These are phyloP conservation scores for Arrhamphus sclerolepis DNA, from an alignment of 2,797 vertebrate species.

Conservation along the genomic window DNA sequence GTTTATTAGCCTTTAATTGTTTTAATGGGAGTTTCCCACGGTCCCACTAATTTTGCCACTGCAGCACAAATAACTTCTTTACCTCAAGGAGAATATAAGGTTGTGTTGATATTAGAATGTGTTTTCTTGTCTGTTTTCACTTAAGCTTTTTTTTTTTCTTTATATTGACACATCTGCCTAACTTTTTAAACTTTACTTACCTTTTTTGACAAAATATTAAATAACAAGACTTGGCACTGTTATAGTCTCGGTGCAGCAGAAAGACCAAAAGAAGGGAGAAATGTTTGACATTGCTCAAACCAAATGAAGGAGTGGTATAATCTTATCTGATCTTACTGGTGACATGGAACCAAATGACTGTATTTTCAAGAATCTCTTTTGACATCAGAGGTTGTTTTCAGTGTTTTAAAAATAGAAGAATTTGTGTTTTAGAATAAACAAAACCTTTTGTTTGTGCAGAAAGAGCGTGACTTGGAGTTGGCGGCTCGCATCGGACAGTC, in stretches of 20 bases:
- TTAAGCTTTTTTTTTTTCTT: not conserved
- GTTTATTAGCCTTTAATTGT: slow-evolving; percentile 4
- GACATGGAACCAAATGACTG: too few relatives aligned
- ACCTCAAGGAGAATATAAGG: not conserved
- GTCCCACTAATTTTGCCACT: not conserved
- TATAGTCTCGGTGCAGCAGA: too few relatives aligned
- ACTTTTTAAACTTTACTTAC: too few relatives aligned
- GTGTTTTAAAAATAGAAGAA: too few relatives aligned
- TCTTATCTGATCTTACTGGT: too few relatives aligned
- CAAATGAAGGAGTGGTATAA: too few relatives aligned
- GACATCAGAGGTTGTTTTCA: too few relatives aligned
- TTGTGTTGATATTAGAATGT: not conserved
- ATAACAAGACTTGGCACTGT: too few relatives aligned
- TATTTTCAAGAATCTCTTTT: too few relatives aligned
- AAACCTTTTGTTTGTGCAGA: slow-evolving; percentile 76
- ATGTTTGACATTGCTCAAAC: too few relatives aligned
- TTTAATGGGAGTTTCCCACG: slow-evolving; percentile 1
- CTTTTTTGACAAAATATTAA: too few relatives aligned
- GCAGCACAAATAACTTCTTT: not conserved
- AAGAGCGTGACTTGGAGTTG: slow-evolving; percentile 97
- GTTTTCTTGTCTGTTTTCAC: not conserved
- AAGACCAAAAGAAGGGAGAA: too few relatives aligned
- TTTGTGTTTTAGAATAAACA: not conserved
- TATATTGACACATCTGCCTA: not conserved
- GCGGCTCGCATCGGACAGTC: slow-evolving; percentile 98